These are phyloP conservation scores for Halcyon chelicuti DNA, from an alignment of 2,797 vertebrate genomes.

Conservation along the genomic window DNA sequence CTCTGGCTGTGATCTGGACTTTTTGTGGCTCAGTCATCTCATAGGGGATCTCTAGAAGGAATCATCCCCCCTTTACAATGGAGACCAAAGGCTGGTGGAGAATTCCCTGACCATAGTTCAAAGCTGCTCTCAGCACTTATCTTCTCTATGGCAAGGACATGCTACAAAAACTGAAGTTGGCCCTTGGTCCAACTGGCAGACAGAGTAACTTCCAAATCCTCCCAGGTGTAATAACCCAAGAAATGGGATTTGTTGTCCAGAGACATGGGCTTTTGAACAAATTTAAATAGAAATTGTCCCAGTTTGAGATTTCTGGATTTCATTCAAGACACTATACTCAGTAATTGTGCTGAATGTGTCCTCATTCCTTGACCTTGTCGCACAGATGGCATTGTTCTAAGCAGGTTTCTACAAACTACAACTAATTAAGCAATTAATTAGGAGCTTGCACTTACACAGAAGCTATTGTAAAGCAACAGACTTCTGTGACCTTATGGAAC, in stretches of 20 bases:
- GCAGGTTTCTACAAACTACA: conserved; percentile 19
- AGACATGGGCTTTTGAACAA: not conserved
- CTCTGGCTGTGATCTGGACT: not conserved
- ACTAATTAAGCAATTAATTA: conserved; percentile 62
- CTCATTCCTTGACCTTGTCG: conserved; percentile 44
- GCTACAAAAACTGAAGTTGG: not conserved
- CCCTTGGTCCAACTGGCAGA: not conserved
- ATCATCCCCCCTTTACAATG: not conserved
- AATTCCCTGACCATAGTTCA: not conserved
- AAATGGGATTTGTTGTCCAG: not conserved
- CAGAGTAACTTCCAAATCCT: not conserved
- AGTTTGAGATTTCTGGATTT: not conserved
- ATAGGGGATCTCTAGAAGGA: not conserved
- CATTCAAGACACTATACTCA: not conserved
- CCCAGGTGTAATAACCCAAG: not conserved
- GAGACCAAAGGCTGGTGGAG: not conserved
- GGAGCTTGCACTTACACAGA: conserved; percentile 14
- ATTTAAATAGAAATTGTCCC: not conserved
- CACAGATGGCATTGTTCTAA: conserved; percentile 33
- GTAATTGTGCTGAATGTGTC: not conserved
- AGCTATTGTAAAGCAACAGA: not conserved
- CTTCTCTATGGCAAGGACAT: not conserved
- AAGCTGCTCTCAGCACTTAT: not conserved
- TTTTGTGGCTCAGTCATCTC: not conserved
- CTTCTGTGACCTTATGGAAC: not conserved